Base-by-base conservation (phyloP, 2,797 vertebrate species). In the Heteromormyrus szaboi region DNA sequence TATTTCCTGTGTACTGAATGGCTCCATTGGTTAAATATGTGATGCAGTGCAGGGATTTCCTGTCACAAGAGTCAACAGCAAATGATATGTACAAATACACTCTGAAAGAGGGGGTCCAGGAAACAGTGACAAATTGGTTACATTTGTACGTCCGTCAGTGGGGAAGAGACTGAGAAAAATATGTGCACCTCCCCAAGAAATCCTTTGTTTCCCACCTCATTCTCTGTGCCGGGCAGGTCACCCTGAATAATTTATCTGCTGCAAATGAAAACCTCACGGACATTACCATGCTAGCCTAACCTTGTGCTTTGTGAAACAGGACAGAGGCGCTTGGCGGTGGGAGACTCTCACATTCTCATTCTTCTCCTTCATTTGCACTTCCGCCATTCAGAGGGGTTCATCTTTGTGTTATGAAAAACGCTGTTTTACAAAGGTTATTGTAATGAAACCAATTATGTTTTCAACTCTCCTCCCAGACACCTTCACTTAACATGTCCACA, bases 191-290 rank as follows among this genome's bases (percentile, higher is more conserved):
- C 25, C 25, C 25, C 12, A 33, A 85, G 50, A 83, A 54, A 85
- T 50, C 44, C 22, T 76, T 72, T 88, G 14, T 83, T 59, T 81
- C 50, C 68, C 89, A 41, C 90, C 44, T 48, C 79, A 22, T 83
- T 88, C 90, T 90, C 88, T 87, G 79, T 51, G 92, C 92, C 90
- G 90, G 92, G 88, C 91, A 90, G 94, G 93, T 92, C 89, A 90
- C 91, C 86, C 92, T 95, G 93, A 95, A 95, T 95, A 93, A 96
- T 95, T 96, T 92, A 95, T 95, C 93, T 92, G 91, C 90, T 90
- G 92, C 94, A 95, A 95, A 95, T 95, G 90, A 93, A 95, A 95
- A 94, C 93, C 94, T 95, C 93, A 94, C 91, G 89, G 90, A 92
- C 93, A 92, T 94, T 93, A 92, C 90, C 91, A 86, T 51, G 88